phyloP scores from a whole-genome alignment of 2,888 invertebrate species.

The Phlogophora meticulosa region DNA sequence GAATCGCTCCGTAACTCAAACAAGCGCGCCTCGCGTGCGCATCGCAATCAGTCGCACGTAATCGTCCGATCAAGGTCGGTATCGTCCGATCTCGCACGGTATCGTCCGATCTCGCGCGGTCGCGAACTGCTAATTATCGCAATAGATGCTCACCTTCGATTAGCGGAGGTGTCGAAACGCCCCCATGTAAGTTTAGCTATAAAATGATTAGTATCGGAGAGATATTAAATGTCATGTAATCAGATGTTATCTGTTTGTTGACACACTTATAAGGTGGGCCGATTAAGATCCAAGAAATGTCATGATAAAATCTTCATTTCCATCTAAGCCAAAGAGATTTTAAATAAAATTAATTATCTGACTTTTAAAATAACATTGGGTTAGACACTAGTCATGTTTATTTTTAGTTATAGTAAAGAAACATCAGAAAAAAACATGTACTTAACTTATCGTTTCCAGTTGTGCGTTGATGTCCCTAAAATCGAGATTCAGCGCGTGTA shows the following conservation, averaged over 20 bases:
- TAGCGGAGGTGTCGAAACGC: conserved; percentile 61
- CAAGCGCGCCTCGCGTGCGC: conserved; percentile 54
- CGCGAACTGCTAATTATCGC: conserved; percentile 61
- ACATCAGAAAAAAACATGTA: too few relatives aligned
- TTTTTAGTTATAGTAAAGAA: too few relatives aligned
- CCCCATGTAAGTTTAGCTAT: conserved; percentile 57
- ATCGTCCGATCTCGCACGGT: conserved; percentile 49
- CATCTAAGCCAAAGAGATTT: too few relatives aligned
- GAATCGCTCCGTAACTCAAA: conserved; percentile 56
- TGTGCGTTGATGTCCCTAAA: too few relatives aligned
- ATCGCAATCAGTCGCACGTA: conserved; percentile 60
- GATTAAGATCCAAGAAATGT: conserved; percentile 3
- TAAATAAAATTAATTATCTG: too few relatives aligned
- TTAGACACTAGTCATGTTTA: too few relatives aligned
- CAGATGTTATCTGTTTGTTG: conserved; percentile 23
- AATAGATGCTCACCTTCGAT: conserved; percentile 61
- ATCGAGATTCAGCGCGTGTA: background rate
- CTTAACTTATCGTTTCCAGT: too few relatives aligned
- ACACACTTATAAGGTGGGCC: background rate
- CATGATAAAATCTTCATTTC: too few relatives aligned
- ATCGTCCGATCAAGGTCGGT: conserved; percentile 48
- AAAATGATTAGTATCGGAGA: conserved; percentile 49
- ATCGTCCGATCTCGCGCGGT: conserved; percentile 59
- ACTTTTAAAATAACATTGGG: too few relatives aligned
- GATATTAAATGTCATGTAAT: conserved; percentile 35